A percentile compares a stretch with the other conserved stretches of the same genome.
Conservation (phyloP, 2,113 vertebrate species). For the Corapipo altera region DNA sequence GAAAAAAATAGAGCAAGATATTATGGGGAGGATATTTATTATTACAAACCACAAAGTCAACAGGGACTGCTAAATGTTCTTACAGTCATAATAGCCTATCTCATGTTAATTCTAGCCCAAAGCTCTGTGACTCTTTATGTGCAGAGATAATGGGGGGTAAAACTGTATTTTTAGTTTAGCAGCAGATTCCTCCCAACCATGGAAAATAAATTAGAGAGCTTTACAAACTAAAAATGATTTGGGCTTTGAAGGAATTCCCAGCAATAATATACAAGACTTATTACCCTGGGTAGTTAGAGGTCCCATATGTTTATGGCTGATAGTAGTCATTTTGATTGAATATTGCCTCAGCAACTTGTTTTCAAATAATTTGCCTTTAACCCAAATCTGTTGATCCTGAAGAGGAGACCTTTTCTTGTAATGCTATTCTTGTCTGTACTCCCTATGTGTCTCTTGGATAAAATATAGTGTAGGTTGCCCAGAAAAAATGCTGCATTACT, state of each 20-base stretch:
- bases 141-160: constrained; percentile 79
- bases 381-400: constrained; percentile 6
- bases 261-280: constrained; percentile 80
- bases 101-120: constrained; percentile 93
- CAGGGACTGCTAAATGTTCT: constrained; percentile 91
- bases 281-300: constrained; percentile 76
- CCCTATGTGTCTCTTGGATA: background rate
- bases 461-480: background rate
- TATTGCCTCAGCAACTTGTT: constrained; percentile 71
- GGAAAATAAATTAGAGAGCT: constrained; percentile 78
- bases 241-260: constrained; percentile 76
- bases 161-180: constrained; percentile 73
- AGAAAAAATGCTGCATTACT: background rate
- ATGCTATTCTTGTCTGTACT: background rate
- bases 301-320: constrained; percentile 70
- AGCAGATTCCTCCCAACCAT: constrained; percentile 67
- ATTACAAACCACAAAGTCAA: constrained; percentile 85
- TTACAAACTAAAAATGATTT: constrained; percentile 73
- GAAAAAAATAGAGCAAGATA: constrained; percentile 64
- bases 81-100: constrained; percentile 86
- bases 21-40: constrained; percentile 86
- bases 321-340: constrained; percentile 76
- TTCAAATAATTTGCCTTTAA: constrained; percentile 69
- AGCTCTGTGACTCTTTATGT: constrained; percentile 83
- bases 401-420: constrained; percentile 5